Conservation (phyloP, 1,140 invertebrate genomes). For the Drosophila insularis region DNA sequence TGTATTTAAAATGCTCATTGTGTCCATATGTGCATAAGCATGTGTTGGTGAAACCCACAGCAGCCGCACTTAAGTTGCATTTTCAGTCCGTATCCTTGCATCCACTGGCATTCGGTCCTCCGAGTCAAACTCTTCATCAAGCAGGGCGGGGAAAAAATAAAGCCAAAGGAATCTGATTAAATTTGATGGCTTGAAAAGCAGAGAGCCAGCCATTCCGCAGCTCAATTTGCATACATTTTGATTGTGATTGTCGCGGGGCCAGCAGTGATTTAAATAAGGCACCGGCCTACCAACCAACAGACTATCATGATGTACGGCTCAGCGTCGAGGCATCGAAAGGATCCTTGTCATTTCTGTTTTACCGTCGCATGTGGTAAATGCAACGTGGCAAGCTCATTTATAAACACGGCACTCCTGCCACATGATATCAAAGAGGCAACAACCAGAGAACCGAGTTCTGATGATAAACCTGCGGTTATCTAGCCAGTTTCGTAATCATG, state of each 20-base stretch:
- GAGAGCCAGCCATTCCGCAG: conserved; percentile 30
- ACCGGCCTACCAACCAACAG: not conserved
- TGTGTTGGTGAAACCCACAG: conserved; percentile 6
- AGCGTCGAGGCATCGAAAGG: too few relatives aligned
- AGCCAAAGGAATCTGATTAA: conserved; percentile 64
- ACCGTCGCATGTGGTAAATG: conserved; percentile 52
- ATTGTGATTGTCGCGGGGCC: conserved; percentile 69
- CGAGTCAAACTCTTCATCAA: conserved; percentile 39
- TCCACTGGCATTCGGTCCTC: not conserved
- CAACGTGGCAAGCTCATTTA: conserved; percentile 65
- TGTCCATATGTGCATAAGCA: conserved; percentile 2
- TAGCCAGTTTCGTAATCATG: conserved; percentile 35
- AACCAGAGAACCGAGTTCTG: conserved; percentile 26
- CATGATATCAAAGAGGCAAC: conserved; percentile 18
- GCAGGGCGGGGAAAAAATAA: conserved; percentile 14
- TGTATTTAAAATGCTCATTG: conserved; percentile 5
- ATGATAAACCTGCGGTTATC: conserved; percentile 68
- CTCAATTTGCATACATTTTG: conserved; percentile 76
- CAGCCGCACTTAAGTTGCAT: conserved; percentile 22
- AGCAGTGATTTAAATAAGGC: conserved; percentile 69
- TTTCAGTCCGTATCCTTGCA: not conserved
- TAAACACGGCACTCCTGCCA: conserved; percentile 46
- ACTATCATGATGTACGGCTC: conserved; percentile 16
- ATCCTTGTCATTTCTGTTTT: not conserved
- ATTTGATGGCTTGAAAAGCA: conserved; percentile 62